Conservation (phyloP, 2,797 vertebrate genomes). For the Luscinia luscinia region DNA sequence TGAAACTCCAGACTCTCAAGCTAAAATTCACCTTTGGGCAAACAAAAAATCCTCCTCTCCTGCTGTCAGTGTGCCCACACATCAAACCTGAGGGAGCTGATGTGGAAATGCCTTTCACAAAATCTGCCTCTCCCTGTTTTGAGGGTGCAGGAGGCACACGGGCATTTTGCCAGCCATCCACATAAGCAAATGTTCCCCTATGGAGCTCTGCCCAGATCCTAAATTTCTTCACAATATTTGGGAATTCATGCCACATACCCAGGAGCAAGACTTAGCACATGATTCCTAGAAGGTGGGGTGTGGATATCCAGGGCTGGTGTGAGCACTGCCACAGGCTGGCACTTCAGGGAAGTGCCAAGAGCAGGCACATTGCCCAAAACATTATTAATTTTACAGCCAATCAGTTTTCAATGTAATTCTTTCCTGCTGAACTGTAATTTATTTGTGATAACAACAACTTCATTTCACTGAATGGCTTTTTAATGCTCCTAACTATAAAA, state of each 20-base stretch:
- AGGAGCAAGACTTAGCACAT: neutral
- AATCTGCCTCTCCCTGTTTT: neutral
- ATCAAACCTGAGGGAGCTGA: neutral
- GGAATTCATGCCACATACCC: neutral
- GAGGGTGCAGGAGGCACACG: fast-evolving
- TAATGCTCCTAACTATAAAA: slow-evolving; percentile 14
- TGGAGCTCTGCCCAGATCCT: neutral
- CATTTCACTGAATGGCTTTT: slow-evolving; percentile 28
- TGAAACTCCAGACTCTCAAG: neutral
- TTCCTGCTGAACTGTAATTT: slow-evolving; percentile 45
- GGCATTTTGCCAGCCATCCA: neutral
- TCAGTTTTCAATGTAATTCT: neutral
- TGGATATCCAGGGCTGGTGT: neutral
- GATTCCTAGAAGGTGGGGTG: neutral
- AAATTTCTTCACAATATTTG: neutral
- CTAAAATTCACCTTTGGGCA: neutral
- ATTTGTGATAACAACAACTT: slow-evolving; percentile 21
- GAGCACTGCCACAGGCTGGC: neutral
- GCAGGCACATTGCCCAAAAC: neutral
- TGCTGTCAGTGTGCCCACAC: neutral
- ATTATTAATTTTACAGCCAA: slow-evolving; percentile 42
- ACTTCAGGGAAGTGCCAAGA: neutral
- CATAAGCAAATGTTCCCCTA: fast-evolving
- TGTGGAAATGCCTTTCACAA: neutral
- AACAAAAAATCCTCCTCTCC: neutral